phyloP scores from a whole-genome alignment of 2,888 invertebrate species.

The Trisateles emortualis region DNA sequence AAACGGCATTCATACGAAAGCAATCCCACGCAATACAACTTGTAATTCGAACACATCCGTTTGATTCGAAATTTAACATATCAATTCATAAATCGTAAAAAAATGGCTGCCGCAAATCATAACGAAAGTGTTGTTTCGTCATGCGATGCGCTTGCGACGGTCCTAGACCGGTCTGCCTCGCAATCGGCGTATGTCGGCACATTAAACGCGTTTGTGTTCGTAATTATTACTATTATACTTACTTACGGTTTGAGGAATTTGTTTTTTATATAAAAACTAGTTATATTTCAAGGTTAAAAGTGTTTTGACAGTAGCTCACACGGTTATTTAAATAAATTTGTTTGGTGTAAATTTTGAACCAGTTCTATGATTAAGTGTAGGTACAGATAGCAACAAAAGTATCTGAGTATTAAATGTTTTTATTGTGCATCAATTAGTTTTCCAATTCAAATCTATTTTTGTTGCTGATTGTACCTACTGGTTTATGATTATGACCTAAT shows the following conservation, averaged over 20 bases:
- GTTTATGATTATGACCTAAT: no score
- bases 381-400: no score
- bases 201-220: conserved; percentile 10
- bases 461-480: no score
- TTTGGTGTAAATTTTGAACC: no score
- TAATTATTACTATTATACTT: conserved; percentile 21
- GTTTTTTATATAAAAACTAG: no score
- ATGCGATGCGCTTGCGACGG: conserved; percentile 27
- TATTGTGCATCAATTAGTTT: no score
- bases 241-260: no score
- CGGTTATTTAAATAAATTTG: no score
- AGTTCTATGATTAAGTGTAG: no score
- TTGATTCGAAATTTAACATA: not conserved
- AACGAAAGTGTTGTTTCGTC: conserved; percentile 32
- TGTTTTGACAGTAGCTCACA: not conserved
- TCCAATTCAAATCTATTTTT: no score
- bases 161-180: conserved; percentile 32
- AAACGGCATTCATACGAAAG: no score
- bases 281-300: not conserved
- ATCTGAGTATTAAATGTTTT: no score
- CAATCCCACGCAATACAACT: not conserved
- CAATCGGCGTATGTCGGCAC: conserved; percentile 28
- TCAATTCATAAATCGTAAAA: conserved; percentile 6
- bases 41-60: not conserved
- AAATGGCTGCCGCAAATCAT: conserved; percentile 7